Evolutionary conservation across 2,888 invertebrate species (phyloP).

Genomic region (Alloscopus bannaensis): DNA sequence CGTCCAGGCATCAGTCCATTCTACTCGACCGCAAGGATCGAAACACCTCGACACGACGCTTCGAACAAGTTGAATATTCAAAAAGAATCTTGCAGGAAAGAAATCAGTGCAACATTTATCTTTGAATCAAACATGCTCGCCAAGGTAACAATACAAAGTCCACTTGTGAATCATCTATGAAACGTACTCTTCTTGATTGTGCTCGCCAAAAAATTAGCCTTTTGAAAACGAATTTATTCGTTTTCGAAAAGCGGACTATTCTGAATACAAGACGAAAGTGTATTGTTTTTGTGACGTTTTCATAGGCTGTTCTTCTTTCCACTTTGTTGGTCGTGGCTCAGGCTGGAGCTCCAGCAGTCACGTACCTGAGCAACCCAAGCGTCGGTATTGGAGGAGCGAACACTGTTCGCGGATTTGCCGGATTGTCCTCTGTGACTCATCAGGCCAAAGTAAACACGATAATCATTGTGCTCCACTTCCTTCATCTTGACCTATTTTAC

Average conservation of each 20-base stretch:
- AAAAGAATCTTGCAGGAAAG: background rate
- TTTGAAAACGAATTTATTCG: too few relatives aligned
- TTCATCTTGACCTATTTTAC: background rate
- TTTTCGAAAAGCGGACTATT: too few relatives aligned
- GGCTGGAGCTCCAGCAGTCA: slow-evolving; percentile 57
- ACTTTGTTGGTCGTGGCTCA: slow-evolving; percentile 55
- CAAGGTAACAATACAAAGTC: too few relatives aligned
- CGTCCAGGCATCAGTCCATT: slow-evolving; percentile 49
- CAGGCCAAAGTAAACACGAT: slow-evolving; percentile 66
- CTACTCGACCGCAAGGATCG: slow-evolving; percentile 18
- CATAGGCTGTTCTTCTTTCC: slow-evolving; percentile 62
- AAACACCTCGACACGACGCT: slow-evolving; percentile 9
- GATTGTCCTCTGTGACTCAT: slow-evolving; percentile 61
- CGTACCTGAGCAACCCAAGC: slow-evolving; percentile 43
- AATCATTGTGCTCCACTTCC: slow-evolving; percentile 5
- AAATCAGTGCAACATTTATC: background rate
- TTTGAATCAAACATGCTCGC: slow-evolving; percentile 26
- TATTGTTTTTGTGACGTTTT: slow-evolving; percentile 13
- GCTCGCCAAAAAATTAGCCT: too few relatives aligned
- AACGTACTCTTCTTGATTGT: too few relatives aligned
- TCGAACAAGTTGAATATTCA: background rate
- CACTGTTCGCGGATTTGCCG: slow-evolving; percentile 65
- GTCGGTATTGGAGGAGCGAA: slow-evolving; percentile 63
- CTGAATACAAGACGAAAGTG: background rate
- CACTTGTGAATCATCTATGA: too few relatives aligned